Percentiles rank a stretch among this genome's conserved stretches.
These are phyloP conservation scores for Labeo calbasu DNA, from an alignment of 2,797 vertebrate genomes.

Conservation along the genomic window DNA sequence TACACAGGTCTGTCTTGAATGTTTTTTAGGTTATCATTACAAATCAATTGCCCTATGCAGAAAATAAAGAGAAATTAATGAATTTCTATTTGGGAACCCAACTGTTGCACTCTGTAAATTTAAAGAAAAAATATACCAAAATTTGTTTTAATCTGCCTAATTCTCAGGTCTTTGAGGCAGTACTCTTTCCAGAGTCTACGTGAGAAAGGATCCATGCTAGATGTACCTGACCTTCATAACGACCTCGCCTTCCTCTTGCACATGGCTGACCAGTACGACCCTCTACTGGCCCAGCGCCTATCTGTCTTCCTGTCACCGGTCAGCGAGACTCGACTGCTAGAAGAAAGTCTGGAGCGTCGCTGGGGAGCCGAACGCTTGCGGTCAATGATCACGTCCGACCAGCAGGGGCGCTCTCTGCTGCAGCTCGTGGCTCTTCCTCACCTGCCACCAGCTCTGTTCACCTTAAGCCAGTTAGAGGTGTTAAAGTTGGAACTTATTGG, in stretches of 20 bases:
- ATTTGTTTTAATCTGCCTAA: not conserved
- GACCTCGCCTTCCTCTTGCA: conserved; percentile 86
- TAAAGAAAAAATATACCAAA: not conserved
- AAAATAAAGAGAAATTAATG: not conserved
- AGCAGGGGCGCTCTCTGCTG: conserved; percentile 69
- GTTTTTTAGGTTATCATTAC: not conserved
- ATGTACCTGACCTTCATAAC: conserved; percentile 79
- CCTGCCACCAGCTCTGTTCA: conserved; percentile 78
- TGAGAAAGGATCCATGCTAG: conserved; percentile 70
- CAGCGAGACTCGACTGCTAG: conserved; percentile 77
- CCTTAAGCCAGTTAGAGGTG: conserved; percentile 75
- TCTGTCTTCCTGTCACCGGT: conserved; percentile 84
- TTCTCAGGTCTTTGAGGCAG: conserved; percentile 72
- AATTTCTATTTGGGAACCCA: too few relatives aligned
- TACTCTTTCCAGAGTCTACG: conserved; percentile 79
- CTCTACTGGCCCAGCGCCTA: conserved; percentile 79
- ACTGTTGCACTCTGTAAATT: not conserved
- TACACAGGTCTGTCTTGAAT: too few relatives aligned
- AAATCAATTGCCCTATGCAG: not conserved
- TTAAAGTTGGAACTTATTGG: conserved; percentile 80
- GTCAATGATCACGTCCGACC: conserved; percentile 67
- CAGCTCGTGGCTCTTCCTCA: conserved; percentile 78
- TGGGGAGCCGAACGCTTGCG: conserved; percentile 75
- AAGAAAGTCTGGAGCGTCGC: conserved; percentile 74
- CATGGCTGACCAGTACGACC: conserved; percentile 85